Evolutionary conservation across 2,797 vertebrate genomes (phyloP).

Genomic region (Xenops minutus): DNA sequence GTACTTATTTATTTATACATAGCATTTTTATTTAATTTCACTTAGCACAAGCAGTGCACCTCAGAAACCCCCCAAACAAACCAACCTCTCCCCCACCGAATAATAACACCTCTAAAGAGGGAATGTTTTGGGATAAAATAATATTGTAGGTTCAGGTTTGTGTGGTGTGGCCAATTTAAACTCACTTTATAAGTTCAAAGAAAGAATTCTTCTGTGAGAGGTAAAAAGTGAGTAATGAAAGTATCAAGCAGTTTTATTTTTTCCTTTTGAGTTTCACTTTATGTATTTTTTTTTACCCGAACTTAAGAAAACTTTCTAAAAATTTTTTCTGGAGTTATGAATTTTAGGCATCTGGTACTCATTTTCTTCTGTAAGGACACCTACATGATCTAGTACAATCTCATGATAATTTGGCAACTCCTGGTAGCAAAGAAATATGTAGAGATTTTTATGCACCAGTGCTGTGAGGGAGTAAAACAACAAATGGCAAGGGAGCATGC

Average conservation of each 20-base stretch:
- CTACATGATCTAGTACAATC: background rate
- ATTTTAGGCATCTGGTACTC: background rate
- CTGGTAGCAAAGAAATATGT: background rate
- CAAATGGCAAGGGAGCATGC: background rate
- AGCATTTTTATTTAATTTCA: background rate
- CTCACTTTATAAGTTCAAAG: background rate
- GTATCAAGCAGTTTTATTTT: background rate
- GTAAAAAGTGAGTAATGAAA: background rate
- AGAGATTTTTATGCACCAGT: background rate
- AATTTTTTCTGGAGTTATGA: background rate
- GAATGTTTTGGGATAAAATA: background rate
- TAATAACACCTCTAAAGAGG: background rate
- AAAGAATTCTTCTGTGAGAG: background rate
- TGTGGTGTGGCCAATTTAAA: background rate
- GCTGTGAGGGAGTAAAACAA: background rate
- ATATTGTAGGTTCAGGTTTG: background rate
- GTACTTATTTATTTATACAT: background rate
- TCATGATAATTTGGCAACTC: background rate
- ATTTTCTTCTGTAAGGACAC: background rate
- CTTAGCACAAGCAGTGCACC: background rate
- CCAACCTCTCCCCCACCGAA: rapidly evolving
- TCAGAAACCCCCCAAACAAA: background rate
- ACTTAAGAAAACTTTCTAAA: background rate
- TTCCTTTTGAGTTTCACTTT: background rate
- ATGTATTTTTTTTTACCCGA: background rate